Conservation (phyloP, 2,113 vertebrate species). For the Azemiops feae region DNA sequence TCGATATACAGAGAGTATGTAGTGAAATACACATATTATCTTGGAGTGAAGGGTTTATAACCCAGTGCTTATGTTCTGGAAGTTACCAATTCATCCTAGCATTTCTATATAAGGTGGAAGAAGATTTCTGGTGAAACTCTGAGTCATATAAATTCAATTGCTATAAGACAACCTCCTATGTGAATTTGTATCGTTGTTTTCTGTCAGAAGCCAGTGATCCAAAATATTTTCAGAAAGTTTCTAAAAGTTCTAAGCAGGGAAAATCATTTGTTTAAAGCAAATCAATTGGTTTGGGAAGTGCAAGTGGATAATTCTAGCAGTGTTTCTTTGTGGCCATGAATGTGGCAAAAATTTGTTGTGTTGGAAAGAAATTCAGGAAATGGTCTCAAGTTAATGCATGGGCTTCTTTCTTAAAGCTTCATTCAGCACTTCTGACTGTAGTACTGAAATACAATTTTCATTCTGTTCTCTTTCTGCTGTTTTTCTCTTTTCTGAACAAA, state of each 20-base stretch:
- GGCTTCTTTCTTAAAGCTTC: not conserved
- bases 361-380: not conserved
- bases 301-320: not conserved
- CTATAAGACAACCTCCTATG: not conserved
- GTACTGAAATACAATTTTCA: not conserved
- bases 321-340: not conserved
- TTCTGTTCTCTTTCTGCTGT: not conserved
- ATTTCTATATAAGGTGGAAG: not conserved
- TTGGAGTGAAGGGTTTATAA: not conserved
- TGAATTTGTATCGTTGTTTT: not conserved
- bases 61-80: not conserved
- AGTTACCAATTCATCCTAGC: not conserved
- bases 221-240: not conserved
- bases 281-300: fast-evolving
- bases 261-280: not conserved
- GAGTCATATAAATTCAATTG: not conserved
- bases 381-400: not conserved
- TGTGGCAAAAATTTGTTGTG: not conserved
- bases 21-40: not conserved
- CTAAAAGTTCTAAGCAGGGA: not conserved
- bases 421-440: not conserved
- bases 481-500: conserved; percentile 3
- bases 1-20: not conserved
- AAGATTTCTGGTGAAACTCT: not conserved
- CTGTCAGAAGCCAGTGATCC: not conserved